Evolutionary conservation across 2,797 vertebrate genomes (phyloP).

Genomic region (Pampus argenteus): DNA sequence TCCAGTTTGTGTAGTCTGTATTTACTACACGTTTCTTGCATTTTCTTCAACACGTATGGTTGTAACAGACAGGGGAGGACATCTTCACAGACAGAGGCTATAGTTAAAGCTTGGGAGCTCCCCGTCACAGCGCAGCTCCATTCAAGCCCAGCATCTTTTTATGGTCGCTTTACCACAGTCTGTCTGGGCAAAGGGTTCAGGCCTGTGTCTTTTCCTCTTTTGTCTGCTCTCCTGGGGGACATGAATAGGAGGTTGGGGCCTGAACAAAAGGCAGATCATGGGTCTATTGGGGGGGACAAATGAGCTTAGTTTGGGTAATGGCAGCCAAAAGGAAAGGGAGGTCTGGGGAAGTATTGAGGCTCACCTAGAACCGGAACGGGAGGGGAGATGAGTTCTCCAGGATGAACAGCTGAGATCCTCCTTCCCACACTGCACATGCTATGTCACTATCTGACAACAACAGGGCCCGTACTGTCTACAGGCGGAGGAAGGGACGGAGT

Average conservation of each 20-base stretch:
- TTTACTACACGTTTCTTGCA: neutral
- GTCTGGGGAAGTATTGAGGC: slow-evolving; percentile 75
- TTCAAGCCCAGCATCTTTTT: slow-evolving; percentile 75
- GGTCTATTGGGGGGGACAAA: slow-evolving; percentile 83
- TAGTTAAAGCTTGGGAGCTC: slow-evolving; percentile 49
- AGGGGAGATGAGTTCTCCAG: slow-evolving; percentile 65
- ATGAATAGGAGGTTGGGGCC: slow-evolving; percentile 79
- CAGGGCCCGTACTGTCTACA: slow-evolving; percentile 46
- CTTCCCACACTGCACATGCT: slow-evolving; percentile 74
- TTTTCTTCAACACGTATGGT: slow-evolving; percentile 3
- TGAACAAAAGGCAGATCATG: slow-evolving; percentile 85
- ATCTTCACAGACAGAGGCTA: slow-evolving; percentile 52
- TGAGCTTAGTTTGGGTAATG: slow-evolving; percentile 84
- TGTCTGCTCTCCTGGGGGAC: slow-evolving; percentile 80
- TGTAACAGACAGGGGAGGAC: slow-evolving; percentile 25
- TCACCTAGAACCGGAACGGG: slow-evolving; percentile 76
- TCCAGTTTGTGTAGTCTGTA: neutral
- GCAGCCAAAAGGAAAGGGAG: slow-evolving; percentile 77
- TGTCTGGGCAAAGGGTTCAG: slow-evolving; percentile 82
- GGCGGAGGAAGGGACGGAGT: slow-evolving; percentile 20
- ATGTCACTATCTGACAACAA: slow-evolving; percentile 67
- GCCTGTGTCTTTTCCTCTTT: slow-evolving; percentile 80
- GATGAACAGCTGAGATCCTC: slow-evolving; percentile 75
- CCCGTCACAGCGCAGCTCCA: slow-evolving; percentile 49
- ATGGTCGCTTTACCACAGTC: slow-evolving; percentile 77